Percentiles rank a stretch among this genome's conserved stretches.
These are phyloP conservation scores for Drosophila mercatorum DNA, from an alignment of 2,888 invertebrate genomes.

Conservation along the genomic window DNA sequence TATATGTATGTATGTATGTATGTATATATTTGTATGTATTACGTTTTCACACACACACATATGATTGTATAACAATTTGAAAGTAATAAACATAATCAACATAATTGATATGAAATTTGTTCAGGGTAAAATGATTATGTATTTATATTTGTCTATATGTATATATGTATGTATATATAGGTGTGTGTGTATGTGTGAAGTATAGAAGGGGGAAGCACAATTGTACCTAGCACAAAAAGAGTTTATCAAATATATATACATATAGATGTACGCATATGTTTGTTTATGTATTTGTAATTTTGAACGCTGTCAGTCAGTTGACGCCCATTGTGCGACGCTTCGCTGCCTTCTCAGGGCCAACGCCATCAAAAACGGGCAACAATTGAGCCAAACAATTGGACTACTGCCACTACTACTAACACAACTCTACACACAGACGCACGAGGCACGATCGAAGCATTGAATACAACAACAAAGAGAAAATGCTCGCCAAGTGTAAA, in stretches of 20 bases:
- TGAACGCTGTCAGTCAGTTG: slow-evolving; percentile 26
- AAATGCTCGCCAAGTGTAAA: slow-evolving; percentile 44
- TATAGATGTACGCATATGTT: neutral
- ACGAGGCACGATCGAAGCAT: slow-evolving; percentile 45
- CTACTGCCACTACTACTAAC: slow-evolving; percentile 34
- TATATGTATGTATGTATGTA: no score
- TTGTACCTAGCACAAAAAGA: slow-evolving; percentile 21
- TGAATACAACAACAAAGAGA: slow-evolving; percentile 32
- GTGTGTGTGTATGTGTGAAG: neutral
- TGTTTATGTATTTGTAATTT: neutral
- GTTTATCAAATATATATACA: slow-evolving; percentile 2
- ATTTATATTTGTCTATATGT: neutral
- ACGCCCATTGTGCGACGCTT: slow-evolving; percentile 69
- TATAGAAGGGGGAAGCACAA: slow-evolving; percentile 22
- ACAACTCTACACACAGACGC: neutral
- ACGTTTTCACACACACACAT: no score
- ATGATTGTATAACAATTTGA: slow-evolving; percentile 12
- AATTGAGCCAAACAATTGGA: slow-evolving; percentile 73
- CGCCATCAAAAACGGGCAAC: slow-evolving; percentile 68
- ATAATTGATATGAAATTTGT: slow-evolving; percentile 33
- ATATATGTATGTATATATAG: neutral
- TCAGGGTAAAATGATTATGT: slow-evolving; percentile 30
- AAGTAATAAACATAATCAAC: slow-evolving; percentile 26
- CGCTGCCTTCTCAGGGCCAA: slow-evolving; percentile 54
- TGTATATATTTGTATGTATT: no score